A percentile compares a stretch with the other conserved stretches of the same genome.
phyloP scores from a whole-genome alignment of 1,140 invertebrate genomes.

The Oscheius sp. region DNA sequence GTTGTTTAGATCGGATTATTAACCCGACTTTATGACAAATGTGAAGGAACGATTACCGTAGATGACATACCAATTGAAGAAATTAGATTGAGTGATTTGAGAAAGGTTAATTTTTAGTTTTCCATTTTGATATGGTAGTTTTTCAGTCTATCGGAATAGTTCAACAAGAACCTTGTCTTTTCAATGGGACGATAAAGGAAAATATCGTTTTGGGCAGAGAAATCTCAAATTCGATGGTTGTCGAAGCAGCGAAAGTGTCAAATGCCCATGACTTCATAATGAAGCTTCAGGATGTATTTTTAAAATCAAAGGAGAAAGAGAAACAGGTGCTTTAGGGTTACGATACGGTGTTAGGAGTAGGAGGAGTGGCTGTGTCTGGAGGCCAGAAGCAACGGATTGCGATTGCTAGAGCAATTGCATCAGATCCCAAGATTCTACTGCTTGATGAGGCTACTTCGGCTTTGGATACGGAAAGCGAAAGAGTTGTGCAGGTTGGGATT shows the following conservation, averaged over 20 bases:
- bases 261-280: conserved; percentile 53
- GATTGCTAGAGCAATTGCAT: conserved; percentile 49
- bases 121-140: too few species aligned
- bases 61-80: conserved; percentile 45
- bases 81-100: neutral
- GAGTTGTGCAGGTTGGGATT: conserved; percentile 59
- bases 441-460: conserved; percentile 65
- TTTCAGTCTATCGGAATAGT: conserved; percentile 81
- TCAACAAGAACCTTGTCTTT: conserved; percentile 74
- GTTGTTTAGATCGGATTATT: conserved; percentile 33
- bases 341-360: conserved; percentile 62
- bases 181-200: conserved; percentile 74
- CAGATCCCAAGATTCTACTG: conserved; percentile 65
- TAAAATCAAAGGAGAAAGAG: neutral
- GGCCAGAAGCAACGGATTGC: conserved; percentile 65
- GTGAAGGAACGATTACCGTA: conserved; percentile 37
- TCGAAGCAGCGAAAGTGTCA: conserved; percentile 49
- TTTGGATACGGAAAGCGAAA: conserved; percentile 61
- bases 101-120: too few species aligned
- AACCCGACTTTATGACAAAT: conserved; percentile 40
- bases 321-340: neutral
- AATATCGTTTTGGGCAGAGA: conserved; percentile 55
- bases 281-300: conserved; percentile 38
- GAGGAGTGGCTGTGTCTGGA: conserved; percentile 68
- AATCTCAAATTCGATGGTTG: conserved; percentile 65